A percentile compares a stretch with the other conserved stretches of the same genome.
Conservation (phyloP, 2,797 vertebrate genomes). For the Helarctos malayanus region DNA sequence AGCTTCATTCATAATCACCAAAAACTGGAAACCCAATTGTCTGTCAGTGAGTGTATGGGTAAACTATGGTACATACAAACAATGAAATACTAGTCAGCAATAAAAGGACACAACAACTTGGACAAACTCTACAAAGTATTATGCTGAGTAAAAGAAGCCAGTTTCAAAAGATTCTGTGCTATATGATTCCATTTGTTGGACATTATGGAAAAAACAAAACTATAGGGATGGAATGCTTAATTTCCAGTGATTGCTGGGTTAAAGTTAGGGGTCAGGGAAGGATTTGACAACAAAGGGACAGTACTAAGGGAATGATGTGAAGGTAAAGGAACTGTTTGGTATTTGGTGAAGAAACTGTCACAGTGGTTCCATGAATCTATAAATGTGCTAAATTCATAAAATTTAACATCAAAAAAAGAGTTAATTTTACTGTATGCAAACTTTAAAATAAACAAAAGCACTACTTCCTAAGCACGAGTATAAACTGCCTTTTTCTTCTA, state of each 20-base stretch:
- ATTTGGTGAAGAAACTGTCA: not conserved
- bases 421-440: not conserved
- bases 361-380: not conserved
- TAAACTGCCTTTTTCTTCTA: not conserved
- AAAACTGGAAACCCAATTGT: conserved; percentile 1
- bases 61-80: not conserved
- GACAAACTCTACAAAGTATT: conserved; percentile 14
- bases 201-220: not conserved
- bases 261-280: not conserved
- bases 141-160: conserved; percentile 29
- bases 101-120: not conserved
- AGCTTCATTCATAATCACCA: not conserved
- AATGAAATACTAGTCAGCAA: not conserved
- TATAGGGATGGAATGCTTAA: not conserved
- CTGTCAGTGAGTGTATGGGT: not conserved
- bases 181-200: not conserved
- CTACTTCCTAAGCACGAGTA: not conserved
- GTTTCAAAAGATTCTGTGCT: conserved; percentile 11
- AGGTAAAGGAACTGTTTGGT: not conserved
- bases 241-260: not conserved
- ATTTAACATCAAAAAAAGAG: not conserved
- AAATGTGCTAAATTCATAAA: not conserved
- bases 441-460: not conserved
- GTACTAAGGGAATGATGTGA: not conserved
- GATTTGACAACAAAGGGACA: not conserved